phyloP scores from a whole-genome alignment of 2,888 invertebrate species.

The Vesta saturnalis region DNA sequence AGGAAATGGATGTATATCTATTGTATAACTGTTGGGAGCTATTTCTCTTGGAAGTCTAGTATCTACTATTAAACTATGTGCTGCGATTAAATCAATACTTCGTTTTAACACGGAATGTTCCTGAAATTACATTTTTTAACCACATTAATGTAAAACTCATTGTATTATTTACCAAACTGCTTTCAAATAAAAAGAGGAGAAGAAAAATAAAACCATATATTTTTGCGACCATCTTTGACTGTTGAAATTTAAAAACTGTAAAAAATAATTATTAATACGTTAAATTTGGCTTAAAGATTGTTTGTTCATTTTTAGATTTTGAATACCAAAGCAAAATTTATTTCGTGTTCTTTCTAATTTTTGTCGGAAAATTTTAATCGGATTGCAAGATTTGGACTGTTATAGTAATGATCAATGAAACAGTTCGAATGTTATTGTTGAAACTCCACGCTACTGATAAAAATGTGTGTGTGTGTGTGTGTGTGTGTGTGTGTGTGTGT shows the following conservation, averaged over 20 bases:
- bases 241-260: neutral
- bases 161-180: constrained; percentile 1
- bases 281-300: no score
- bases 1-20: constrained; percentile 74
- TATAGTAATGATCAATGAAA: no score
- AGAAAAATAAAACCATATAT: neutral
- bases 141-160: neutral
- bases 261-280: neutral
- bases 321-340: no score
- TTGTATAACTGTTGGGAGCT: constrained; percentile 71
- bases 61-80: constrained; percentile 72
- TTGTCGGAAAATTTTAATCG: no score
- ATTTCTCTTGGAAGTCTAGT: constrained; percentile 71
- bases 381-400: no score
- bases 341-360: no score
- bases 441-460: no score
- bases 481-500: no score
- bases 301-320: no score
- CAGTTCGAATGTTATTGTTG: no score
- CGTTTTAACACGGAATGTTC: constrained; percentile 51
- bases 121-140: neutral
- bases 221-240: neutral
- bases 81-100: constrained; percentile 78
- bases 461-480: no score
- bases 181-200: neutral